phyloP scores from a whole-genome alignment of 64 coral and sea anemone genomes.

The Acropora tenuis region DNA sequence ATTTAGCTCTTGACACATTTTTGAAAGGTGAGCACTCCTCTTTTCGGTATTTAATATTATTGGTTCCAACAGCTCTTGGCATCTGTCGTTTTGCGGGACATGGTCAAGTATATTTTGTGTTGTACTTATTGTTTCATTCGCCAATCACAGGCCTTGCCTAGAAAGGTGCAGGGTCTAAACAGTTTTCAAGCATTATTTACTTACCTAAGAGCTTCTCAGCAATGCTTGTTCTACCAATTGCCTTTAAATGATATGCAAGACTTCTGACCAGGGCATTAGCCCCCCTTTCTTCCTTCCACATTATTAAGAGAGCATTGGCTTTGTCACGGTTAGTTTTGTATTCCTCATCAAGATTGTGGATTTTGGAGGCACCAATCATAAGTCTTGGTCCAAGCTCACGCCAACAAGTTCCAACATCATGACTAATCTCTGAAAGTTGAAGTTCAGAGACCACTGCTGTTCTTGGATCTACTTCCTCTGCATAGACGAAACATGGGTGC shows the following conservation, averaged over 20 bases:
- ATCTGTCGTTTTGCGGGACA: no score
- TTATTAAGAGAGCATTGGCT: slow-evolving; percentile 55
- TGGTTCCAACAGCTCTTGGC: no score
- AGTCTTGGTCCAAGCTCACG: slow-evolving; percentile 66
- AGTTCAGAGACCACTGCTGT: slow-evolving; percentile 26
- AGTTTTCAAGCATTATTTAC: background rate
- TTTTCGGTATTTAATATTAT: no score
- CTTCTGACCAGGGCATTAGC: slow-evolving; percentile 12
- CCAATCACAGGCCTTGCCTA: no score
- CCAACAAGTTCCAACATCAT: slow-evolving; percentile 77
- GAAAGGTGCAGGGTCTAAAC: no score
- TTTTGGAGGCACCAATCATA: slow-evolving; percentile 40
- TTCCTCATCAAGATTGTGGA: slow-evolving; percentile 75
- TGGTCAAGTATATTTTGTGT: no score
- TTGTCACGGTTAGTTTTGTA: slow-evolving; percentile 53
- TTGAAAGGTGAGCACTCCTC: no score
- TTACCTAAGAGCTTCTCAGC: slow-evolving; percentile 63
- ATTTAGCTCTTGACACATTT: no score
- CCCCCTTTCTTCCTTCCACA: slow-evolving; percentile 33
- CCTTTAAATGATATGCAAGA: slow-evolving; percentile 43
- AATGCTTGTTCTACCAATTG: slow-evolving; percentile 53
- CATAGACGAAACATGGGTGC: background rate
- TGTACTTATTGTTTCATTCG: no score
- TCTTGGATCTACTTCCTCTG: background rate
- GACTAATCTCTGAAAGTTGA: slow-evolving; percentile 55